Evolutionary conservation across 2,888 invertebrate species (phyloP).

Genomic region (Drosophila emarginata): DNA sequence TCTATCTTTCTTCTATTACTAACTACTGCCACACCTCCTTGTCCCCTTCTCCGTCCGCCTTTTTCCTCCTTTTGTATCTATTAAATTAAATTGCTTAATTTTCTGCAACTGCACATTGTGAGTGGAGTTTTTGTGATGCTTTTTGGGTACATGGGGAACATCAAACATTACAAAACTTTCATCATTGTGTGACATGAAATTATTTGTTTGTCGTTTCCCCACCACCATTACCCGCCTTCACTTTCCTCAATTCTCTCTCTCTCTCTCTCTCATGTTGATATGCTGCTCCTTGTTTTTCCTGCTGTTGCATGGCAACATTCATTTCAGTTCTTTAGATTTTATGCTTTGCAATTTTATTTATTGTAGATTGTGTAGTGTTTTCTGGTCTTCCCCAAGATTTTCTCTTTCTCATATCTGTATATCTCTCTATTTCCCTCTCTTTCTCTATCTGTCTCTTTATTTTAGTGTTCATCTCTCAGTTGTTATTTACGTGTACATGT

Average conservation of each 20-base stretch:
- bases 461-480: neutral
- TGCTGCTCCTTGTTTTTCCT: slow-evolving; percentile 30
- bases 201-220: slow-evolving; percentile 53
- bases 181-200: slow-evolving; percentile 75
- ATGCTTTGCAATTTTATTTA: slow-evolving; percentile 68
- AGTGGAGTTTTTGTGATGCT: slow-evolving; percentile 23
- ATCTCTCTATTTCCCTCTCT: slow-evolving; percentile 22
- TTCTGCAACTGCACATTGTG: slow-evolving; percentile 48
- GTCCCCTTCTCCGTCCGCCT: slow-evolving; percentile 3
- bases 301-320: slow-evolving; percentile 59
- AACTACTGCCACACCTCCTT: slow-evolving; percentile 4
- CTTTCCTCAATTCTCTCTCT: too few relatives aligned
- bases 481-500: slow-evolving; percentile 20
- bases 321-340: slow-evolving; percentile 73
- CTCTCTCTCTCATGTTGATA: neutral
- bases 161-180: slow-evolving; percentile 71
- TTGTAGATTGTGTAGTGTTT: slow-evolving; percentile 42
- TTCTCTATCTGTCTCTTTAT: neutral
- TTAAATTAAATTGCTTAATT: slow-evolving; percentile 76
- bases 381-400: slow-evolving; percentile 26
- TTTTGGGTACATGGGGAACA: slow-evolving; percentile 36
- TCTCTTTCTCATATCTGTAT: neutral
- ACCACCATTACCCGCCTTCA: neutral
- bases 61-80: slow-evolving; percentile 49
- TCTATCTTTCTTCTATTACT: neutral